Conservation (phyloP, 2,888 invertebrate species). For the Terebella lapidaria region DNA sequence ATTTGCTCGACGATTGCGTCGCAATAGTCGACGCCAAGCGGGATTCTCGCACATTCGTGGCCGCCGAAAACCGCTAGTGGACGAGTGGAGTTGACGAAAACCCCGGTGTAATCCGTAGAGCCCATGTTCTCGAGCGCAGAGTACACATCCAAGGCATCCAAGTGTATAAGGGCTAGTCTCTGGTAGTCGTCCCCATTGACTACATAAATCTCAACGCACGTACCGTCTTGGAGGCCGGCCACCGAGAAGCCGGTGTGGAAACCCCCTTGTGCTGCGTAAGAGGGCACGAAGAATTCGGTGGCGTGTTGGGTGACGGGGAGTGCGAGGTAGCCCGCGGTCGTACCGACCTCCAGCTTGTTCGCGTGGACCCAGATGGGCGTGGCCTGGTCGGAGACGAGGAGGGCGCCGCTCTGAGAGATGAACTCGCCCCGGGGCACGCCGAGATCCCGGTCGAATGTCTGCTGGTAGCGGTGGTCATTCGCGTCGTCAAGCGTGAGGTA, state of each 20-base stretch:
- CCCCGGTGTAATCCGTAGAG: not conserved
- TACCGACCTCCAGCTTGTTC: constrained; percentile 4
- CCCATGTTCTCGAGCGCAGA: too few species aligned
- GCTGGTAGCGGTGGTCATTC: not conserved
- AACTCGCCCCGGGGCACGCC: not conserved
- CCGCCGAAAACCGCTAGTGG: constrained; percentile 1
- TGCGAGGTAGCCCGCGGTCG: constrained; percentile 3
- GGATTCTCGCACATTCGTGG: not conserved
- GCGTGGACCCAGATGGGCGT: not conserved
- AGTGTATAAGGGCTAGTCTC: too few species aligned
- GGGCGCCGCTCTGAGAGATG: not conserved
- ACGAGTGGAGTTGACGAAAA: not conserved
- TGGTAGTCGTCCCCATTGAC: constrained; percentile 1
- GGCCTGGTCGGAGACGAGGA: not conserved
- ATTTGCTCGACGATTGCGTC: constrained; percentile 5
- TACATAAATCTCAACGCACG: constrained; percentile 1
- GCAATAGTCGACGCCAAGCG: not conserved
- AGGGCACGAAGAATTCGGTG: constrained; percentile 6
- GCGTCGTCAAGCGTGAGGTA: too few species aligned
- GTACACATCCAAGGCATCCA: not conserved
- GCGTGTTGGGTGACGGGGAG: constrained; percentile 3
- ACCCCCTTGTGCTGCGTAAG: not conserved
- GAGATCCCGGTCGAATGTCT: not conserved
- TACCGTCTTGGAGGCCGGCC: not conserved
- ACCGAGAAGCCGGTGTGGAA: not conserved